Evolutionary conservation across 2,797 vertebrate genomes (phyloP).

Genomic region (Spheniscus humboldti): DNA sequence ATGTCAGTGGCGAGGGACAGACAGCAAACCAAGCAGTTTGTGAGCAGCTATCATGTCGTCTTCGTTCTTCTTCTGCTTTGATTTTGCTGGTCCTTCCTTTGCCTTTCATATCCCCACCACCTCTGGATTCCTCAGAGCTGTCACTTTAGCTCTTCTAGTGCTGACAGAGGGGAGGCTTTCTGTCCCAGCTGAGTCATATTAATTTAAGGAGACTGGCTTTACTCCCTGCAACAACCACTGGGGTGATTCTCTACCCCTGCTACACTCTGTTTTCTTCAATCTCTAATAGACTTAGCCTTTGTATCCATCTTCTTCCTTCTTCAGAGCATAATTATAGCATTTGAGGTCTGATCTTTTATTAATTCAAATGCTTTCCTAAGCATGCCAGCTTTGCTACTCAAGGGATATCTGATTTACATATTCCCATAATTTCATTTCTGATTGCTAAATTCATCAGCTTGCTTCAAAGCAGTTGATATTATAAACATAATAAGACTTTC

Average conservation of each 20-base stretch:
- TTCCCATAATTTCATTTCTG: constrained; percentile 52
- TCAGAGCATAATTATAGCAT: constrained; percentile 11
- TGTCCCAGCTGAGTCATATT: background rate
- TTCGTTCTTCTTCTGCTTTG: background rate
- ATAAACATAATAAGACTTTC: constrained; percentile 47
- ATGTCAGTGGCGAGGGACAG: background rate
- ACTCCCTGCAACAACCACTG: background rate
- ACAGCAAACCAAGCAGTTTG: fast-evolving
- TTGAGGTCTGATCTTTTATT: constrained; percentile 46
- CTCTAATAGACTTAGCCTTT: background rate
- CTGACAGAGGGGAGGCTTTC: background rate
- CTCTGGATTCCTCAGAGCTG: background rate
- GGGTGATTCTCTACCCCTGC: background rate
- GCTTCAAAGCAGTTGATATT: constrained; percentile 43
- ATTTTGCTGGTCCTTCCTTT: background rate
- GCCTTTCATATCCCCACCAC: background rate
- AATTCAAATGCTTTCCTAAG: constrained; percentile 45
- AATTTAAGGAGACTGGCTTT: background rate
- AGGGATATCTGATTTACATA: constrained; percentile 53
- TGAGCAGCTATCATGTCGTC: fast-evolving
- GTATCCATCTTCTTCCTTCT: background rate
- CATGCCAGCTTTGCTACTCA: constrained; percentile 15
- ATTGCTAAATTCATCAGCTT: constrained; percentile 56
- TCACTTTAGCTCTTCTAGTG: background rate
- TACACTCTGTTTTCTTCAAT: background rate